These are phyloP conservation scores for Arbacia lixula DNA, from an alignment of 53 echinoderm and acorn worm genomes.

Conservation along the genomic window DNA sequence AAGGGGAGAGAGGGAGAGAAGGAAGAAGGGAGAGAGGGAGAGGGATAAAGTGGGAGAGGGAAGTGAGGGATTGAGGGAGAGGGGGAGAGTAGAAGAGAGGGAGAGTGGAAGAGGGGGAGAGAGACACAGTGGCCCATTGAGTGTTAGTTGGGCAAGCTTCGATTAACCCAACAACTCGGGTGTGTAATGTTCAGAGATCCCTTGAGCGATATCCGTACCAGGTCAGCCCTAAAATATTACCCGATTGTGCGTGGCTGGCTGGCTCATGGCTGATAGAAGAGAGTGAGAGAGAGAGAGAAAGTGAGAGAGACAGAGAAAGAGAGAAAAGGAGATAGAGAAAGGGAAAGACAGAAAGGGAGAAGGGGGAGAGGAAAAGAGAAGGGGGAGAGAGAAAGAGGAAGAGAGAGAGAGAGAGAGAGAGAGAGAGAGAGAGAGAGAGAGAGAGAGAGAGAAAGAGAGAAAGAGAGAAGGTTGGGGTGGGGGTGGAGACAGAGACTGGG, in stretches of 20 bases:
- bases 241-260: background rate
- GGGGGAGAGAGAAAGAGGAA: no score
- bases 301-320: no score
- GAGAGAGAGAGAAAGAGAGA: no score
- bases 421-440: no score
- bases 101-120: background rate
- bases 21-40: background rate
- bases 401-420: no score
- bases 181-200: conserved; percentile 40
- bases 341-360: no score
- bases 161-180: conserved; percentile 40
- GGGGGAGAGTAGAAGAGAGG: background rate
- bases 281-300: conserved; percentile 6
- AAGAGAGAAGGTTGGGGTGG: no score
- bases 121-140: background rate
- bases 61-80: no score
- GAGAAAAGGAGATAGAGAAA: no score
- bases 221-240: conserved; percentile 39
- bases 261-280: background rate
- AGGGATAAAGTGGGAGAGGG: background rate
- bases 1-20: background rate
- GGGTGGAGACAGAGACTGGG: no score
- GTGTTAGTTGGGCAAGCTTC: conserved; percentile 26
- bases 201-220: conserved; percentile 11
- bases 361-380: no score